These are phyloP conservation scores for Tribolium freemani DNA, from an alignment of 2,888 invertebrate genomes.

Conservation along the genomic window DNA sequence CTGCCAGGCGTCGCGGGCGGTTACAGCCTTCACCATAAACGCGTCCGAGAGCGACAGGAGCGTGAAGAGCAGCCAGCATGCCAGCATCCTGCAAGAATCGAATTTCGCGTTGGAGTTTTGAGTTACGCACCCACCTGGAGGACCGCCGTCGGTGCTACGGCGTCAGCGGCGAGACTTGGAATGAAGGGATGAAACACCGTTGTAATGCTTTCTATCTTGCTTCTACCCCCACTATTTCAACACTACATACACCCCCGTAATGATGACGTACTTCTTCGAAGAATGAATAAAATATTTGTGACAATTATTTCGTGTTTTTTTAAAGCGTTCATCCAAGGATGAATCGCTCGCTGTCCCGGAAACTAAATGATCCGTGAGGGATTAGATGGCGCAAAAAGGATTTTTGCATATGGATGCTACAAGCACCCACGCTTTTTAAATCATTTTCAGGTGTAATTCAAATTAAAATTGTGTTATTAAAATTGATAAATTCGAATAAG, in stretches of 20 bases:
- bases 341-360: slow-evolving; percentile 29
- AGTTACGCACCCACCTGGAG: slow-evolving; percentile 52
- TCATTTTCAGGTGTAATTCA: too few relatives aligned
- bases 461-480: neutral
- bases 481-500: neutral
- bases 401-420: slow-evolving; percentile 36
- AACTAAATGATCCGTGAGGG: slow-evolving; percentile 37
- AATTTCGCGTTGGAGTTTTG: neutral
- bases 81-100: slow-evolving; percentile 63
- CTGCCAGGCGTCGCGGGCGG: slow-evolving; percentile 74
- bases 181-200: slow-evolving; percentile 54
- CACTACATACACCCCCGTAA: slow-evolving; percentile 54
- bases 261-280: slow-evolving; percentile 39
- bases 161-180: slow-evolving; percentile 59
- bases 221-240: slow-evolving; percentile 57
- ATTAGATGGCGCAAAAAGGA: slow-evolving; percentile 22
- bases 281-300: slow-evolving; percentile 45
- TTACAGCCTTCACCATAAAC: slow-evolving; percentile 57
- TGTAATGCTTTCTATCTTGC: slow-evolving; percentile 56
- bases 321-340: slow-evolving; percentile 13
- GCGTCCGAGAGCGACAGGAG: slow-evolving; percentile 62
- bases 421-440: slow-evolving; percentile 14
- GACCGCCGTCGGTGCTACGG: slow-evolving; percentile 54
- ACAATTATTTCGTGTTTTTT: slow-evolving; percentile 46
- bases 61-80: slow-evolving; percentile 64